Evolutionary conservation across 2,797 vertebrate species (phyloP).

Genomic region (Morelia viridis): DNA sequence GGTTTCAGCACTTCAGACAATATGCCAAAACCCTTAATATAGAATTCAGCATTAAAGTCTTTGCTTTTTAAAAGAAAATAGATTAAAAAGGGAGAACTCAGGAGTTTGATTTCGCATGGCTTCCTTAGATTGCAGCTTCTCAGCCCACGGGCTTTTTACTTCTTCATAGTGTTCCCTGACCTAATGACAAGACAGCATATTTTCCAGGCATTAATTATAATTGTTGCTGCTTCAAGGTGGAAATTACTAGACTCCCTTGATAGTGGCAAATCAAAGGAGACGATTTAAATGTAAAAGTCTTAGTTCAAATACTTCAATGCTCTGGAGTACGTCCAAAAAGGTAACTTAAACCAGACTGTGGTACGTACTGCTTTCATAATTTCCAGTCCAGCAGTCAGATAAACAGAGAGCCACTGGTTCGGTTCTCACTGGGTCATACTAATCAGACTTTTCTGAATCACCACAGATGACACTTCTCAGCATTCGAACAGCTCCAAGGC

Average conservation of each 20-base stretch:
- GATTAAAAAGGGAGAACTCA: background rate
- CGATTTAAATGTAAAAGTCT: background rate
- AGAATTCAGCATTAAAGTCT: background rate
- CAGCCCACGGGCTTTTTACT: background rate
- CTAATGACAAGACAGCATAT: background rate
- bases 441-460: constrained; percentile 31
- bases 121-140: background rate
- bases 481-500: background rate
- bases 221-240: background rate
- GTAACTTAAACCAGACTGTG: background rate
- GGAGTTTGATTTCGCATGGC: too few relatives aligned
- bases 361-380: background rate
- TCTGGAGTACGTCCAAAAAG: background rate
- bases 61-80: background rate
- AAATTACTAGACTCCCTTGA: background rate
- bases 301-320: background rate
- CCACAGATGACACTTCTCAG: background rate
- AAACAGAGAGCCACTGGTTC: background rate
- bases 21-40: background rate
- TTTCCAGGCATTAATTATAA: background rate
- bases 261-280: background rate
- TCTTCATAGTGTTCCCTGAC: background rate
- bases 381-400: background rate
- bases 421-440: constrained; percentile 19
- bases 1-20: background rate